These are phyloP conservation scores for Brachypodius melanocephalos DNA, from an alignment of 2,113 vertebrate genomes.

Conservation along the genomic window DNA sequence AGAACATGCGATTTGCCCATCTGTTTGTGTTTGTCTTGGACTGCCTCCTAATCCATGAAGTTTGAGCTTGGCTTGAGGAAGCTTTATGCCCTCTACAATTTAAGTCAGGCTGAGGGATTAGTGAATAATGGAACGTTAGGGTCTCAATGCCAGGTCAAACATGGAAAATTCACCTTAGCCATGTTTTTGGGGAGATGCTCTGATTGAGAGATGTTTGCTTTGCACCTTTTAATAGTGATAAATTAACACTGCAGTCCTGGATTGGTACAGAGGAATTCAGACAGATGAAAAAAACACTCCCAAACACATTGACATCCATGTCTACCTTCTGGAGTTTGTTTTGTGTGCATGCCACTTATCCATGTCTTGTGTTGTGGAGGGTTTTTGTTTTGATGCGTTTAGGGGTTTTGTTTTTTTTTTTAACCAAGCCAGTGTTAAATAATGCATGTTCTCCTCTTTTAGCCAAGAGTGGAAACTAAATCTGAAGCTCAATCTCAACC, in stretches of 20 bases:
- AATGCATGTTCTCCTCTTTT: conserved; percentile 27
- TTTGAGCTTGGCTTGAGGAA: not conserved
- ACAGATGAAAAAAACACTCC: conserved; percentile 18
- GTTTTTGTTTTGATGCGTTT: not conserved
- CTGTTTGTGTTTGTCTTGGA: not conserved
- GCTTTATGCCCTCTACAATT: not conserved
- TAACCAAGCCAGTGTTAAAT: not conserved
- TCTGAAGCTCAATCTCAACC: conserved; percentile 83
- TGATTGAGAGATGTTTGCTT: not conserved
- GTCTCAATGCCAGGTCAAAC: not conserved
- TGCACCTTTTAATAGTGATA: not conserved
- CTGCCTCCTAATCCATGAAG: not conserved
- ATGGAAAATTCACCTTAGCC: not conserved
- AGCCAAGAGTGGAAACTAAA: conserved; percentile 89
- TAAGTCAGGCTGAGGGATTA: not conserved
- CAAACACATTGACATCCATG: not conserved
- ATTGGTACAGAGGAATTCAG: conserved; percentile 78
- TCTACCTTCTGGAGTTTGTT: not conserved
- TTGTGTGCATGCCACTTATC: conserved; percentile 42
- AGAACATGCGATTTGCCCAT: not conserved
- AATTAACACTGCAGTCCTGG: conserved; percentile 74
- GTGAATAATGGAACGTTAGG: fast-evolving
- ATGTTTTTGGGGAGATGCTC: not conserved
- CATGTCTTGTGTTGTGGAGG: not conserved
- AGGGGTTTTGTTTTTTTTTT: not conserved